These are phyloP conservation scores for Diarsia mendica DNA, from an alignment of 2,888 invertebrate species.

Conservation along the genomic window DNA sequence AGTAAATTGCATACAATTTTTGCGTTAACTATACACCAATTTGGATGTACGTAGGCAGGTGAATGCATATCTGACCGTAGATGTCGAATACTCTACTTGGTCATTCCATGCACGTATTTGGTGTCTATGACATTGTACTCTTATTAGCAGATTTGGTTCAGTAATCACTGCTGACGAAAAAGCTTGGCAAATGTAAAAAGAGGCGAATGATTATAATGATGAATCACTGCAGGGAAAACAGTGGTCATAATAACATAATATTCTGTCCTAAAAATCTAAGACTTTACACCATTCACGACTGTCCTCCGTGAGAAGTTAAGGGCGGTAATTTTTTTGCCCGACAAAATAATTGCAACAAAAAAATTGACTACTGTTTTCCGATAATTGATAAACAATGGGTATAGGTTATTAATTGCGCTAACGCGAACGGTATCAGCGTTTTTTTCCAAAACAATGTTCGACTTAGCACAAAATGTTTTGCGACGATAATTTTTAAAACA, in stretches of 20 bases:
- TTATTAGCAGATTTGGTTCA: not conserved
- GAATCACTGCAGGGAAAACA: no score
- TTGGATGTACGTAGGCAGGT: not conserved
- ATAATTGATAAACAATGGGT: constrained; percentile 45
- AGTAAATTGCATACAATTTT: not conserved
- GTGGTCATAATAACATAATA: not conserved
- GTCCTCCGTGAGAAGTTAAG: not conserved
- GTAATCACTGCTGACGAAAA: not conserved
- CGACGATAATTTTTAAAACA: constrained; percentile 45
- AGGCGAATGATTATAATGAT: no score
- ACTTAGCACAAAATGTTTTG: constrained; percentile 35
- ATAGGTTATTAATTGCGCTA: not conserved
- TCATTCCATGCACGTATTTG: not conserved
- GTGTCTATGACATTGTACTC: not conserved
- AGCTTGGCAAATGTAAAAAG: no score
- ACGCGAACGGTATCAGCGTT: not conserved
- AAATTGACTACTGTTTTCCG: constrained; percentile 14
- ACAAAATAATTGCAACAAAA: not conserved
- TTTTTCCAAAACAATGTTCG: constrained; percentile 31
- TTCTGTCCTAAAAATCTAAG: no score
- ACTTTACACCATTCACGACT: not conserved
- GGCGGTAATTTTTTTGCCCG: not conserved
- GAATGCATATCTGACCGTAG: not conserved
- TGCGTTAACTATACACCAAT: not conserved
- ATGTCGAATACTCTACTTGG: not conserved